Conservation (phyloP, 2,797 vertebrate species). For the Hylomyscus alleni region DNA sequence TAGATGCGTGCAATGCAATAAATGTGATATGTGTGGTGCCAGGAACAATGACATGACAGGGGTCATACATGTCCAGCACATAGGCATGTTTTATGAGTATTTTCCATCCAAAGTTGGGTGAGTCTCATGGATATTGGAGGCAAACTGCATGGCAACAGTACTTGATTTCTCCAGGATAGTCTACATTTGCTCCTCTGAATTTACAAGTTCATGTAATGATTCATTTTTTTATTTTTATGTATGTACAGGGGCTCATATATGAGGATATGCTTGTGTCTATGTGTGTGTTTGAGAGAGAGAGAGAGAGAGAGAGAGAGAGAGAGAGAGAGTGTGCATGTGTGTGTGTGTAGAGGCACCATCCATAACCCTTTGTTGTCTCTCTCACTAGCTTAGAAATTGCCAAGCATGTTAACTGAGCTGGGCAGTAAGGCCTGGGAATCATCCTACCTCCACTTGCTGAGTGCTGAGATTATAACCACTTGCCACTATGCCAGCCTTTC, state of each 20-base stretch:
- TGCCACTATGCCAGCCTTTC: background rate
- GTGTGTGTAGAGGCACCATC: too few species aligned
- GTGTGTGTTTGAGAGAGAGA: background rate
- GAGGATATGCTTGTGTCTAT: background rate
- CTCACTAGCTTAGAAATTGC: background rate
- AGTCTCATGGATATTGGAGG: background rate
- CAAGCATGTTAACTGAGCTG: background rate
- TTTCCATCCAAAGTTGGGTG: background rate
- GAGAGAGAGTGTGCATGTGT: too few species aligned
- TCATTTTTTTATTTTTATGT: background rate
- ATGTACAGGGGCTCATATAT: background rate
- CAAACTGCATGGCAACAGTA: rapidly evolving
- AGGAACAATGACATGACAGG: rapidly evolving
- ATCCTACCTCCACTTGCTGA: background rate
- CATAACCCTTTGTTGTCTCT: background rate
- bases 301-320: too few species aligned
- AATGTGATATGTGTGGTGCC: rapidly evolving
- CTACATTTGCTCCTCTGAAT: too few species aligned
- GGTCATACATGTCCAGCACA: background rate
- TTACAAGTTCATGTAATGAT: background rate
- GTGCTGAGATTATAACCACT: background rate
- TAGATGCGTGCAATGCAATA: background rate
- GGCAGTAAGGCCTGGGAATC: background rate
- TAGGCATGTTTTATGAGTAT: background rate
- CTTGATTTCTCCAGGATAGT: background rate